Base-by-base conservation (phyloP, 2,888 invertebrate genomes). In the Andrena praecox region DNA sequence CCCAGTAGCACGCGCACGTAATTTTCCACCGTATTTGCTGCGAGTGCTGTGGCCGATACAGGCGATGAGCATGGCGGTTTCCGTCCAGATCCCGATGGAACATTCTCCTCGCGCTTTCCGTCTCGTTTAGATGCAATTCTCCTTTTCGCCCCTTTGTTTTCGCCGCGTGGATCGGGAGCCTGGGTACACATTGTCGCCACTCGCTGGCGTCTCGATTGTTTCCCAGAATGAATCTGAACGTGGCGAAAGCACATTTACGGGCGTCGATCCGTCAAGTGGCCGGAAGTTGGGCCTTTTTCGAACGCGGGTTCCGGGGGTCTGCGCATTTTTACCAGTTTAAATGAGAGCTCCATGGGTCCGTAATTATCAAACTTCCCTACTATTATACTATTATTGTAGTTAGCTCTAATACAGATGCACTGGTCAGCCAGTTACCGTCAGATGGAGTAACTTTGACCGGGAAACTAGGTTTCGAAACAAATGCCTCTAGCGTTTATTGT, bases 21-120 rank as follows among this genome's bases (percentile, higher is more conserved):
- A 59, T 70, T 70, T 60, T 60, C 70, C 70, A 60, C 56, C 7
- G 70, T 31, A 35, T 70, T 68, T 48, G 35, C 60, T 27, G 24
- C 24, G 3, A 63, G 54, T 31, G 35, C 60, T 27, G 16, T 6
- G 7, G 35, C 16, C 54, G 70, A 48, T 60, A 66, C 50, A 16
- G 20, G 2, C 69, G 56, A 56, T 42, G 56, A 68, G 27, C 56
- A 33, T n/a, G 68, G 68, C 16, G 56, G 54, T 35, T 56, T n/a
- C 59, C 70, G 70, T n/a, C 12, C 8, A n/a, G 69, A 10, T 69
- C 35, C 27, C 35, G 8, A 42, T 29, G 70, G 59, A 20, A 48
- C 64, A 50, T 48, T 50, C 48, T 10, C 63, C 6, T 12, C 42
- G 29, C 64, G 20, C 59, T 70, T 48, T 48, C 70, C 59, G 27